Conservation (phyloP, 2,888 invertebrate species). For the Ommatoiulus sabulosus region DNA sequence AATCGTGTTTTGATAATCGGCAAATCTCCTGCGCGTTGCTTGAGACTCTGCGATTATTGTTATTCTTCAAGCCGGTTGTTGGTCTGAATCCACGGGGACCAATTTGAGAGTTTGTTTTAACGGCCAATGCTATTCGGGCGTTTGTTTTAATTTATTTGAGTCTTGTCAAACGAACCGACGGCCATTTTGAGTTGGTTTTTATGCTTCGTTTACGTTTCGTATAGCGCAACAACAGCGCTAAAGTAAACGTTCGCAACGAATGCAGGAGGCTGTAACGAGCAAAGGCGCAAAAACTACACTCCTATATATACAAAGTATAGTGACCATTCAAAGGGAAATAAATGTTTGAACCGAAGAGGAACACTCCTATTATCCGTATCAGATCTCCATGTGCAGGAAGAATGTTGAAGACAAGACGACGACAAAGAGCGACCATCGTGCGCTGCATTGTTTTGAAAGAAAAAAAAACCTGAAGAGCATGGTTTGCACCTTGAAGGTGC, state of each 20-base stretch:
- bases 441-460: neutral
- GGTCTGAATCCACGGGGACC: neutral
- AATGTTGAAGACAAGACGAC: neutral
- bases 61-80: neutral
- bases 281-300: neutral
- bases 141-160: slow-evolving; percentile 9
- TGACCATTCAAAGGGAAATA: slow-evolving; percentile 30
- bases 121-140: neutral
- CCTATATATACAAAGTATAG: neutral
- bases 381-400: neutral
- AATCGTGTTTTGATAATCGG: slow-evolving; percentile 39
- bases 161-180: neutral
- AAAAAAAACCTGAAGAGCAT: neutral
- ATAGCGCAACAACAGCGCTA: neutral
- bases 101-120: slow-evolving; percentile 12
- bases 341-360: neutral
- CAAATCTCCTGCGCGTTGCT: neutral
- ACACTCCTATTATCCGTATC: neutral
- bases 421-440: neutral
- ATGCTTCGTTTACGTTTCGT: slow-evolving; percentile 29
- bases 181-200: neutral
- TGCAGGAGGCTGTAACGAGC: neutral
- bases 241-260: slow-evolving; percentile 1
- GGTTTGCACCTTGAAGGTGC: neutral
- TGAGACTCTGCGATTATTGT: neutral